Evolutionary conservation across 2,797 vertebrate species (phyloP).

Genomic region (Sternarchorhynchus goeldii): DNA sequence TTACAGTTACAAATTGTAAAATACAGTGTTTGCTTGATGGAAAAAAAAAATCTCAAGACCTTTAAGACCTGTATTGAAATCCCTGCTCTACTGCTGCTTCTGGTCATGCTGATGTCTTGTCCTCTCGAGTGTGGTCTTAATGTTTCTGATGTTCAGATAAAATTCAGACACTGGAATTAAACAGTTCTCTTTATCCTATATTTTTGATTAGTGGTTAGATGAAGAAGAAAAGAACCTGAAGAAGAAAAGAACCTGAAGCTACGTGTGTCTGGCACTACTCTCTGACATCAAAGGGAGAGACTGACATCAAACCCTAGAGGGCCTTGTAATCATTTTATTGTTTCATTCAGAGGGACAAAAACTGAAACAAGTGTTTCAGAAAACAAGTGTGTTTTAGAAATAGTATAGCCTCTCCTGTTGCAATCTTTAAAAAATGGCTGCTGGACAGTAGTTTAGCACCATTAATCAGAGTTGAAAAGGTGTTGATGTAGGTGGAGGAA

Average conservation of each 20-base stretch:
- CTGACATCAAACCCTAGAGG: background rate
- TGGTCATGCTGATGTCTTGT: constrained; percentile 31
- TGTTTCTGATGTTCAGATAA: constrained; percentile 58
- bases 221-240: background rate
- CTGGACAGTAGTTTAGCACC: constrained; percentile 63
- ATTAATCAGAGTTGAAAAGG: constrained; percentile 44
- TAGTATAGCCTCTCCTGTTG: constrained; percentile 14
- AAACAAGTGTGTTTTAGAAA: constrained; percentile 15
- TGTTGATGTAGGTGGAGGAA: constrained; percentile 62
- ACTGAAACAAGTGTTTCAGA: background rate
- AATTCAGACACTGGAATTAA: constrained; percentile 52
- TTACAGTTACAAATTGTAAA: constrained; percentile 11
- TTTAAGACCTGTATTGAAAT: constrained; percentile 32
- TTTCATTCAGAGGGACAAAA: background rate
- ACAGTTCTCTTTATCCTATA: constrained; percentile 50
- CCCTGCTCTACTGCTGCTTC: constrained; percentile 36
- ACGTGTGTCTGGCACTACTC: background rate
- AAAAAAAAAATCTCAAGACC: constrained; percentile 24
- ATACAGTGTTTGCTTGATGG: background rate
- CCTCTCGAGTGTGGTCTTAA: constrained; percentile 42
- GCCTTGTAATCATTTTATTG: background rate
- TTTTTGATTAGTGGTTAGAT: constrained; percentile 17
- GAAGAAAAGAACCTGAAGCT: background rate
- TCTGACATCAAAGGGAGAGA: background rate
- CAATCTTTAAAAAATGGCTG: constrained; percentile 37